These are phyloP conservation scores for Eulithis prunata DNA, from an alignment of 2,888 invertebrate species.

Conservation along the genomic window DNA sequence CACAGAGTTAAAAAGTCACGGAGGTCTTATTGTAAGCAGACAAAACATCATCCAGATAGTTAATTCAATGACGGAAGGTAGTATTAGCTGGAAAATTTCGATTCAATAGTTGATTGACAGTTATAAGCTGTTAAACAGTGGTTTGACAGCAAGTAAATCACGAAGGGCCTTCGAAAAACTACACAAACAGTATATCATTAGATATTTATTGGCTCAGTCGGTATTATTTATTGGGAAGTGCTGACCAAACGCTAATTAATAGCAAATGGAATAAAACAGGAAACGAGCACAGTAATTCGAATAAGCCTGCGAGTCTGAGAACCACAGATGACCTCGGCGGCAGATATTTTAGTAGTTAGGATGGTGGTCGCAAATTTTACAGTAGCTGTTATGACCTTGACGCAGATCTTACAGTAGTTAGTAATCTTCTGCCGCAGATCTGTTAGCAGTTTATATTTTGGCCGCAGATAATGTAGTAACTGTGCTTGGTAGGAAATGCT, in stretches of 20 bases:
- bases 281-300: slow-evolving; percentile 16
- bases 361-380: slow-evolving; percentile 7
- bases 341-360: slow-evolving; percentile 12
- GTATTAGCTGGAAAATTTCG: too few relatives aligned
- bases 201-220: slow-evolving; percentile 2
- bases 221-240: slow-evolving; percentile 13
- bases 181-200: slow-evolving; percentile 7
- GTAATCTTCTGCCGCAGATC: slow-evolving; percentile 13
- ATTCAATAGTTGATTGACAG: too few relatives aligned
- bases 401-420: slow-evolving; percentile 2
- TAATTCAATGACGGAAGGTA: too few relatives aligned
- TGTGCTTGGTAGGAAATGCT: slow-evolving; percentile 58
- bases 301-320: slow-evolving; percentile 13
- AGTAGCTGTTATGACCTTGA: slow-evolving; percentile 8
- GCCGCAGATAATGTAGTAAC: not conserved
- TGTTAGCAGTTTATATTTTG: slow-evolving; percentile 1
- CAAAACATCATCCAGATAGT: too few relatives aligned
- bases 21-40: too few relatives aligned
- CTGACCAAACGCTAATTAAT: slow-evolving; percentile 11
- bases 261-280: slow-evolving; percentile 19
- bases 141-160: not conserved
- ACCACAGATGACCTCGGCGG: slow-evolving; percentile 15
- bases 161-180: slow-evolving; percentile 5
- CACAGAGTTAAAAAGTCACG: too few relatives aligned
- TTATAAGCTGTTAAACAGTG: not conserved